A percentile compares a stretch with the other conserved stretches of the same genome.
These are phyloP conservation scores for Homalodisca vitripennis DNA, from an alignment of 1,140 invertebrate species.

Conservation along the genomic window DNA sequence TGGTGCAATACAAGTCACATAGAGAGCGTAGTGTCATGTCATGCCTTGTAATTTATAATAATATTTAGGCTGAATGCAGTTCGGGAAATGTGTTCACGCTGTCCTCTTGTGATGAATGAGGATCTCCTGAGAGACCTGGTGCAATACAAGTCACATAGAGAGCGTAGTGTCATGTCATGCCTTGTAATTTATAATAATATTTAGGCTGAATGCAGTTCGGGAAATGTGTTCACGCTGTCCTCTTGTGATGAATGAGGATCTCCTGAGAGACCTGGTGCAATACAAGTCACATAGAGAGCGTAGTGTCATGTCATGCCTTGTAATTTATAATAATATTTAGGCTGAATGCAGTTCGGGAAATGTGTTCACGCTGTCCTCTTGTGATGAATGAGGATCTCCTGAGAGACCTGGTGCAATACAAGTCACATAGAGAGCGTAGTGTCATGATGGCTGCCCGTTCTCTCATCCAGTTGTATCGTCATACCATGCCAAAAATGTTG, in stretches of 20 bases:
- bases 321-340: too few species aligned
- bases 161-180: too few species aligned
- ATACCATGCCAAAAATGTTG: slow-evolving; percentile 85
- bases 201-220: slow-evolving; percentile 84
- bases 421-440: slow-evolving; percentile 90
- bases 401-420: slow-evolving; percentile 89
- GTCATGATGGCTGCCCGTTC: slow-evolving; percentile 96
- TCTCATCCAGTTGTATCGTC: slow-evolving; percentile 85
- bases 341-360: slow-evolving; percentile 89
- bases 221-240: slow-evolving; percentile 93
- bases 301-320: slow-evolving; percentile 92
- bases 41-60: too few species aligned
- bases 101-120: too few species aligned
- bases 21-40: too few species aligned
- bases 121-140: too few species aligned
- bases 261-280: slow-evolving; percentile 86
- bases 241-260: slow-evolving; percentile 86
- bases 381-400: slow-evolving; percentile 90
- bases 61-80: too few species aligned
- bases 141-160: too few species aligned
- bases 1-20: too few species aligned
- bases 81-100: too few species aligned
- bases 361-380: slow-evolving; percentile 89
- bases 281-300: slow-evolving; percentile 95
- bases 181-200: too few species aligned